Evolutionary conservation across 1,140 invertebrate genomes (phyloP).

Genomic region (Zaprionus tsacasi): DNA sequence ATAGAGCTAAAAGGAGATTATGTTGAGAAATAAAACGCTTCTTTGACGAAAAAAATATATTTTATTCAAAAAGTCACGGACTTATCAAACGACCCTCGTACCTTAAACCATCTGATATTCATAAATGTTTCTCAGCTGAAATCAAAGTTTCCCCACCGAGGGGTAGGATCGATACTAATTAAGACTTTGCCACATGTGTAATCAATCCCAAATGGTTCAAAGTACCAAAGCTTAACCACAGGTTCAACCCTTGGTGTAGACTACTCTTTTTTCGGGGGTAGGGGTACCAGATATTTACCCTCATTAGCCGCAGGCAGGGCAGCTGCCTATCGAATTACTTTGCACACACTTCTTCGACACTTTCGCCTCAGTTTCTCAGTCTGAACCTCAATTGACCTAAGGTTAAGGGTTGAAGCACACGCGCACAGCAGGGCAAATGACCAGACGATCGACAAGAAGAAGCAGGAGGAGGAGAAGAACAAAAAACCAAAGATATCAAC

Average conservation of each 20-base stretch:
- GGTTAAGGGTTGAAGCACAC: conserved; percentile 56
- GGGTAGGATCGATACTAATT: not conserved
- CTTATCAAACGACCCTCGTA: too few relatives aligned
- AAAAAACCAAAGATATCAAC: conserved; percentile 44
- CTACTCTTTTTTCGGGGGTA: not conserved
- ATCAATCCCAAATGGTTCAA: conserved; percentile 14
- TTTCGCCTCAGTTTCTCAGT: not conserved
- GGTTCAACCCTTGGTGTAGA: not conserved
- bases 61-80: too few relatives aligned
- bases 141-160: not conserved
- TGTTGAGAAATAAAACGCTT: too few relatives aligned
- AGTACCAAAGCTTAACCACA: not conserved
- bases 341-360: conserved; percentile 30
- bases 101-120: too few relatives aligned
- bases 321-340: conserved; percentile 19
- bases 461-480: conserved; percentile 11
- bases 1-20: too few relatives aligned
- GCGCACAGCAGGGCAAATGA: conserved; percentile 15
- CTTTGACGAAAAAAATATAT: too few relatives aligned
- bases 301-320: conserved; percentile 7
- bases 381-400: conserved; percentile 20
- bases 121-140: not conserved
- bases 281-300: conserved; percentile 21
- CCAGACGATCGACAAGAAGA: conserved; percentile 11
- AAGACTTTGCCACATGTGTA: not conserved